A percentile compares a stretch with the other conserved stretches of the same genome.
Evolutionary conservation across 2,888 invertebrate species (phyloP).

Genomic region (Chrysolina haemoptera): DNA sequence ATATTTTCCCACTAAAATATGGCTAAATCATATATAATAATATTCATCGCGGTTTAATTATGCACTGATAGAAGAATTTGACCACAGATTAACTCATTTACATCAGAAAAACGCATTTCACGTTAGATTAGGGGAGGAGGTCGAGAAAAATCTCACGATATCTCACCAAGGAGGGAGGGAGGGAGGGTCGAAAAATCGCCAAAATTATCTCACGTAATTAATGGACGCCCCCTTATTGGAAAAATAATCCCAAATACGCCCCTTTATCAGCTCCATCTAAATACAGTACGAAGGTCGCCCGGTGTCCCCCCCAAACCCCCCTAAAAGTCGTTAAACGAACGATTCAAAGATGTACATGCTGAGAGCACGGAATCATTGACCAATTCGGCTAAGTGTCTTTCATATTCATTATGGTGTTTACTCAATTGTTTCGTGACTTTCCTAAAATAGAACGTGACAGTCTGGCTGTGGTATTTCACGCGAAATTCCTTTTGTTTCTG

Average conservation of each 20-base stretch:
- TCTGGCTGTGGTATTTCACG: slow-evolving; percentile 2
- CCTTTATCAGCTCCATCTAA: not conserved
- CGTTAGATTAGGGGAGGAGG: no score
- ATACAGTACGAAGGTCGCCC: not conserved
- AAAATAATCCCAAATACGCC: not conserved
- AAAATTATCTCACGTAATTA: no score
- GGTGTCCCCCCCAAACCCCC: not conserved
- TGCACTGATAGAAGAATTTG: no score
- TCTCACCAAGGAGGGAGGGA: no score
- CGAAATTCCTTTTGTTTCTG: not conserved
- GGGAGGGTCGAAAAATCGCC: no score
- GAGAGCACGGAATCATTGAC: not conserved
- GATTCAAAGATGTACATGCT: slow-evolving; percentile 1
- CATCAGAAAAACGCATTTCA: no score
- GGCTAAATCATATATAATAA: no score
- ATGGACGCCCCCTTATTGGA: no score
- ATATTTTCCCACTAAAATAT: no score
- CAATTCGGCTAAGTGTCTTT: slow-evolving; percentile 3
- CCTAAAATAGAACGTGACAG: slow-evolving; percentile 21
- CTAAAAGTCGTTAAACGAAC: not conserved
- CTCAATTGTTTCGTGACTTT: slow-evolving; percentile 18
- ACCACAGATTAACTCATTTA: no score
- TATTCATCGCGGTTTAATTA: no score
- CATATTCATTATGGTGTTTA: slow-evolving; percentile 16
- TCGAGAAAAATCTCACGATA: no score